Conservation (phyloP, 2,113 vertebrate species). For the Morone saxatilis region DNA sequence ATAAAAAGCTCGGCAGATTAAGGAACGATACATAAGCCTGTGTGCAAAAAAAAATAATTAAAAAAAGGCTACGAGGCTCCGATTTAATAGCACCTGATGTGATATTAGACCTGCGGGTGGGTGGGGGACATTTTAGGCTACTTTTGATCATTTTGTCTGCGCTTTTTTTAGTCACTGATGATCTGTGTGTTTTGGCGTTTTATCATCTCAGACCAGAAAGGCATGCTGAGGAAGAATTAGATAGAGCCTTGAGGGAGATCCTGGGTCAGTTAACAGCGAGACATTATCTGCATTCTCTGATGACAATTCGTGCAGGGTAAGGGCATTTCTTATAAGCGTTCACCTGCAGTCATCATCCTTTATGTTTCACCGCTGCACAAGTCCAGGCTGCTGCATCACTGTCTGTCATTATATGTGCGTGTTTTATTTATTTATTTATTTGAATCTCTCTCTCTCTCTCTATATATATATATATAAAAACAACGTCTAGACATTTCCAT, state of each 20-base stretch:
- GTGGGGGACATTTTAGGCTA: slow-evolving; percentile 75
- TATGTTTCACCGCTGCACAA: slow-evolving; percentile 19
- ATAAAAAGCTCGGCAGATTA: not conserved
- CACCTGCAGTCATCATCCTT: slow-evolving; percentile 74
- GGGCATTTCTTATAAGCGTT: slow-evolving; percentile 84
- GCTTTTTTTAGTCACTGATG: slow-evolving; percentile 79
- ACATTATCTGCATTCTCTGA: slow-evolving; percentile 94
- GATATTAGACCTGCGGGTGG: slow-evolving; percentile 24
- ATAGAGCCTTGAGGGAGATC: slow-evolving; percentile 95
- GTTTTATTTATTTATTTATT: not conserved
- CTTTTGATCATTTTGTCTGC: slow-evolving; percentile 76
- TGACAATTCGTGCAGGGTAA: slow-evolving; percentile 96
- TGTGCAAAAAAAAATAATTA: not conserved
- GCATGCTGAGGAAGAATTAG: slow-evolving; percentile 93
- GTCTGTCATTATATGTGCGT: slow-evolving; percentile 57
- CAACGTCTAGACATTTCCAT: slow-evolving; percentile 36
- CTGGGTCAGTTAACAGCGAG: slow-evolving; percentile 94
- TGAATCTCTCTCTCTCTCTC: not conserved
- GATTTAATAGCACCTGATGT: slow-evolving; percentile 19
- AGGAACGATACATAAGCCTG: too few relatives aligned
- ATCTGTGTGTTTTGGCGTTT: slow-evolving; percentile 85
- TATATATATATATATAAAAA: not conserved
- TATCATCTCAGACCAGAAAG: slow-evolving; percentile 88
- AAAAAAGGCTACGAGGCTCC: not conserved
- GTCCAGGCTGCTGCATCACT: slow-evolving; percentile 68